These are phyloP conservation scores for Lagocephalus sceleratus DNA, from an alignment of 2,797 vertebrate genomes.

Conservation along the genomic window DNA sequence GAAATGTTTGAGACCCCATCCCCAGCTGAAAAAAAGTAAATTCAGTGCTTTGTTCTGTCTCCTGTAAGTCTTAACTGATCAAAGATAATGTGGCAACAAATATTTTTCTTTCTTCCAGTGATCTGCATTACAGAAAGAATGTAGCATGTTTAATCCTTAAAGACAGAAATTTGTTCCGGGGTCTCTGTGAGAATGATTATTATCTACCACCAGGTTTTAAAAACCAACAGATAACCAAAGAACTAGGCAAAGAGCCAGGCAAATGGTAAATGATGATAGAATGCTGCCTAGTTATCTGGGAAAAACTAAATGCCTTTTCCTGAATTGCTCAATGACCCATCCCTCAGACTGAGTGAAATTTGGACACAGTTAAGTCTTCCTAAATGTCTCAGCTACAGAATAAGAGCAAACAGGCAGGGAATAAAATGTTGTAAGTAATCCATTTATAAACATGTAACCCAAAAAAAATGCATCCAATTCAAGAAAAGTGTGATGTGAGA, in stretches of 20 bases:
- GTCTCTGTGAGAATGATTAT: too few species aligned
- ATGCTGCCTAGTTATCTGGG: constrained; percentile 15
- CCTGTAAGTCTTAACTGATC: constrained; percentile 1
- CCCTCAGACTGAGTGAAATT: constrained; percentile 50
- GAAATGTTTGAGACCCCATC: constrained; percentile 37
- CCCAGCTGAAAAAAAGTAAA: constrained; percentile 1
- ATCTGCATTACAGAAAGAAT: too few species aligned
- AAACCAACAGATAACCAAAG: too few species aligned
- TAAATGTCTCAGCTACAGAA: constrained; percentile 40
- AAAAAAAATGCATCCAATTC: constrained; percentile 32
- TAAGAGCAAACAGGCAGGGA: constrained; percentile 37
- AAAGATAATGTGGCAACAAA: constrained; percentile 10
- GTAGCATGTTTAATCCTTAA: too few species aligned
- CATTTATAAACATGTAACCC: constrained; percentile 37
- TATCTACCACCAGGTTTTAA: too few species aligned
- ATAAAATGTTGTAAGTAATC: constrained; percentile 56
- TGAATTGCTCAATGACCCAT: constrained; percentile 56
- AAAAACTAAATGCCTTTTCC: constrained; percentile 55
- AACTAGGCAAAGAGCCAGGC: not conserved
- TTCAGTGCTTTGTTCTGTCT: constrained; percentile 8
- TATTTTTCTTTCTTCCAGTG: not conserved
- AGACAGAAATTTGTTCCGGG: too few species aligned
- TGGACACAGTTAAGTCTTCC: constrained; percentile 38
- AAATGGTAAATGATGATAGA: constrained; percentile 23
- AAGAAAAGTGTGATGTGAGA: constrained; percentile 4